Conservation (phyloP, 2,888 invertebrate species). For the Nineta flava region DNA sequence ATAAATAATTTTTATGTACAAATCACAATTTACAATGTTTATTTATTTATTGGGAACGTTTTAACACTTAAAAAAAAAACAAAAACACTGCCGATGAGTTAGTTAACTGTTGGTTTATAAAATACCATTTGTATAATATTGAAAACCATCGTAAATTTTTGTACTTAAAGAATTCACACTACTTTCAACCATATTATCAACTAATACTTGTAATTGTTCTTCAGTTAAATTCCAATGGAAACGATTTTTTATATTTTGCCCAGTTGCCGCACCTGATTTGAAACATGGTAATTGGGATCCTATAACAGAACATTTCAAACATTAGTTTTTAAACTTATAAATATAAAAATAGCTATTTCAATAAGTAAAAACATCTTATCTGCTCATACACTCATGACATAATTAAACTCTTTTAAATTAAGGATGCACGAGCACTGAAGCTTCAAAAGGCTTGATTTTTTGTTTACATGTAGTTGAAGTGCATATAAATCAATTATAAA, state of each 20-base stretch:
- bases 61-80: too few species aligned
- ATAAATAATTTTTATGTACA: too few species aligned
- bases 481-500: too few species aligned
- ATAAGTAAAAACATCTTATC: conserved; percentile 2
- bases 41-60: too few species aligned
- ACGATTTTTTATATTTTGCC: conserved; percentile 80
- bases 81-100: too few species aligned
- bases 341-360: conserved; percentile 4
- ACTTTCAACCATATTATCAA: conserved; percentile 87
- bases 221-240: conserved; percentile 92
- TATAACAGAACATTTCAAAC: conserved; percentile 12
- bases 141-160: conserved; percentile 96
- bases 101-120: conserved; percentile 30
- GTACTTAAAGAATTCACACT: conserved; percentile 94
- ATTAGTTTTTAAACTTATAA: too few species aligned
- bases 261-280: conserved; percentile 80
- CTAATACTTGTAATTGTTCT: conserved; percentile 80
- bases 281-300: conserved; percentile 94
- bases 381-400: too few species aligned
- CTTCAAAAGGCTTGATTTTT: too few species aligned
- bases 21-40: too few species aligned
- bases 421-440: too few species aligned
- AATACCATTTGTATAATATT: conserved; percentile 97
- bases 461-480: too few species aligned
- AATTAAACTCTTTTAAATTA: too few species aligned